Base-by-base conservation (phyloP, 2,888 invertebrate genomes). In the Eristalis intricaria region DNA sequence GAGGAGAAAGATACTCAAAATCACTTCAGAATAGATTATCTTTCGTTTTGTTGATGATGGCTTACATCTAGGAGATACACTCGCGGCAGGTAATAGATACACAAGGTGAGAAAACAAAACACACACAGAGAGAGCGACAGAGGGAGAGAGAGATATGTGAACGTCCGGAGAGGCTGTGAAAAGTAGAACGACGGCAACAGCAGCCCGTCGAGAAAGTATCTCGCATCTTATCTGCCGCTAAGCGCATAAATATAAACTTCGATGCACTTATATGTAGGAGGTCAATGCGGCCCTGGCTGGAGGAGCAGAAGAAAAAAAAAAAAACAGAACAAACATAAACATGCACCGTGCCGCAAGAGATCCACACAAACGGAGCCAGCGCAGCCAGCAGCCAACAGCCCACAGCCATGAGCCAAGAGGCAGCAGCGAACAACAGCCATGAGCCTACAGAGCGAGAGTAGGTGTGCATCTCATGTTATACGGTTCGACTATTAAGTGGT, bases 161-260 rank as follows among this genome's bases (percentile, higher is more conserved):
- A 19, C 50, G 19, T 19, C 19, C 50, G 19, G 50, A 19, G 50
- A 50, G 19, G 50, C 50, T 71, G 38, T 29, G 32, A 79, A 80
- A 87, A 87, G 84, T 87, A 84, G 87, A 87, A 76, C 69, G 64
- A 10, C 43, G 40, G n/a, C n/a, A 43, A 7, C 69, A 76, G 50
- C 43, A 75, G 58, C 73, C 73, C 61, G 66, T 66, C 40, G 74
- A 43, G 74, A 81, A 75, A 81, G 82, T 82, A 82, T 76, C 81
- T 82, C 65, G 69, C 69, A 82, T 43, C 68, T 68, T 43, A 50
- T 68, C 38, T 65, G 19, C 32, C 38, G 38, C 79, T 83, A 84
- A 79, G 79, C 83, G 87, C 69, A 84, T 87, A 87, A 84, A 80
- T 87, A 84, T 80, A 87, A 84, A 84, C 84, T 80, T 84, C 73